Evolutionary conservation across 2,888 invertebrate species (phyloP).

Genomic region (Parapristionchus giblindavisi): DNA sequence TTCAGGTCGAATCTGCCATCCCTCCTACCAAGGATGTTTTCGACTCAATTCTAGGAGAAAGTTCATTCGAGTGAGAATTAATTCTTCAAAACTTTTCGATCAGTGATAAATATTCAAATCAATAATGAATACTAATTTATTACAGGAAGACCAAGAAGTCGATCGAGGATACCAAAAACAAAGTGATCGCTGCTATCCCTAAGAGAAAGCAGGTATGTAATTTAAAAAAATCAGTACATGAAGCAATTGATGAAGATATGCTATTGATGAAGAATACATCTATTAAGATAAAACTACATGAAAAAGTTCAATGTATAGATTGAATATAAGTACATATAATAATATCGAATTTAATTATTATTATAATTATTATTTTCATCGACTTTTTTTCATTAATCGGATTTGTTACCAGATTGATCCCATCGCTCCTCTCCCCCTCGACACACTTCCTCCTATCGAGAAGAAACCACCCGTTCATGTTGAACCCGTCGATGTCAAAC

Average conservation of each 20-base stretch:
- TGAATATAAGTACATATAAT: too few relatives aligned
- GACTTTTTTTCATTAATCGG: not conserved
- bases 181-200: constrained; percentile 44
- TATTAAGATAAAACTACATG: too few relatives aligned
- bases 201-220: constrained; percentile 45
- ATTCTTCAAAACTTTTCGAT: not conserved
- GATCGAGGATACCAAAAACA: constrained; percentile 45
- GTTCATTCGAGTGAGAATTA: constrained; percentile 47
- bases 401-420: not conserved
- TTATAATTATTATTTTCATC: not conserved
- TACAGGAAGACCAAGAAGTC: constrained; percentile 46
- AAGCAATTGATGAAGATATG: too few relatives aligned
- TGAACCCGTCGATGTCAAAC: constrained; percentile 57
- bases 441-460: constrained; percentile 44
- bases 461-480: constrained; percentile 50
- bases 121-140: not conserved
- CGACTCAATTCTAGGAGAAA: constrained; percentile 53
- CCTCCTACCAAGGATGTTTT: constrained; percentile 56
- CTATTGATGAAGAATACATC: too few relatives aligned
- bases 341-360: not conserved
- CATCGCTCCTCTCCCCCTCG: constrained; percentile 33
- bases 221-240: too few relatives aligned
- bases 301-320: too few relatives aligned
- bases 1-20: constrained; percentile 51
- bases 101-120: not conserved